Percentiles rank a stretch among this genome's conserved stretches.
These are phyloP conservation scores for Stenotaenia linearis DNA, from an alignment of 2,888 invertebrate genomes.

Conservation along the genomic window DNA sequence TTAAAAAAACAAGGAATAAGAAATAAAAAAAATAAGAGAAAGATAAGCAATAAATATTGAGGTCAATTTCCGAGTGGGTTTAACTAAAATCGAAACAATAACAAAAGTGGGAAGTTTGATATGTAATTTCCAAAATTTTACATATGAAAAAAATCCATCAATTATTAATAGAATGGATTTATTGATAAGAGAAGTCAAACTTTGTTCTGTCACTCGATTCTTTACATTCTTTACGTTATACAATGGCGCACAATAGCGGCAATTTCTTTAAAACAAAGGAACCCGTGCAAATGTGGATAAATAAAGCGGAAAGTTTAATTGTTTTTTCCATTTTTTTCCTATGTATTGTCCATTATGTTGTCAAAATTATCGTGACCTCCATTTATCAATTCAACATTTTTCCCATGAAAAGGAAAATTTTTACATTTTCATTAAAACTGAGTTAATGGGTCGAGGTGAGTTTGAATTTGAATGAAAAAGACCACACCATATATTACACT, in stretches of 20 bases:
- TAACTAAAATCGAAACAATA: not conserved
- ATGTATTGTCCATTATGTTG: too few species aligned
- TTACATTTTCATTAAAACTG: not conserved
- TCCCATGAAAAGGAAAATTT: not conserved
- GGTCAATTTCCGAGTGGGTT: not conserved
- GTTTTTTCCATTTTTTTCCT: too few species aligned
- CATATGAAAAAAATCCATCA: too few species aligned
- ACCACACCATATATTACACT: not conserved
- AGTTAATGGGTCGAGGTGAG: slow-evolving; percentile 9
- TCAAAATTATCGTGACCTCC: not conserved
- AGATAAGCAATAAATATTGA: not conserved
- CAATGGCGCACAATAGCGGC: not conserved
- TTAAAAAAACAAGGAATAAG: not conserved
- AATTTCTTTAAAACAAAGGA: not conserved
- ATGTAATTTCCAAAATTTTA: too few species aligned
- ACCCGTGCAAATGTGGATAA: not conserved
- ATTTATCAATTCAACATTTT: not conserved
- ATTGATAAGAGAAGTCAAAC: too few species aligned
- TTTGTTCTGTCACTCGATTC: too few species aligned
- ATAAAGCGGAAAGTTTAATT: not conserved
- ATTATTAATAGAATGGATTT: too few species aligned
- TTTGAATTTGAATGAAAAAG: not conserved
- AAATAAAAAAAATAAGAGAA: not conserved
- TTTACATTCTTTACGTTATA: too few species aligned
- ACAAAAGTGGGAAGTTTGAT: not conserved